Evolutionary conservation across 2,888 invertebrate genomes (phyloP), one percentile per base, ranked within the genome.

Genomic region (Brachypalpus laphriformis): DNA sequence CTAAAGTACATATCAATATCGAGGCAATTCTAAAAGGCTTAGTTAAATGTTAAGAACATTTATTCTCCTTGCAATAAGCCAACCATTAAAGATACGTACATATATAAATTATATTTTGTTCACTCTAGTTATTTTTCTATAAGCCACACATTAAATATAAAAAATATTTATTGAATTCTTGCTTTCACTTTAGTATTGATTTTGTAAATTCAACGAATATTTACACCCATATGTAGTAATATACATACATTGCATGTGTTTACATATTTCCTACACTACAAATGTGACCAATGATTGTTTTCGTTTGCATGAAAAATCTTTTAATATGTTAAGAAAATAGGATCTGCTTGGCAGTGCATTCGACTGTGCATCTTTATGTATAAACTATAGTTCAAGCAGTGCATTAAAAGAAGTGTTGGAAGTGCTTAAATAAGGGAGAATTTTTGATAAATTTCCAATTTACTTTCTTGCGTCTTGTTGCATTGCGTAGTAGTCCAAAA

Each of bases 351-450:
- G 16, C n/a, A 4, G 34, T 56, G 56, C 16, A 59, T 37, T 18
- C 11, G 31, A 9, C n/a, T 3, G 34, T 56, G 56, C 16, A 59
- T 37, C 9, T 59, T 18, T 47, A 11, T 1, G 22, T 34, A 37
- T 18, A 25, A 16, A 28, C 54, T 54, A 4, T 28, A 59, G 16
- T 22, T 54, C 42, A 77, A 61, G 71, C 63, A 63, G 63, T 71
- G 63, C 71, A 78, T 14, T 16, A 34, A 59, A 28, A 61, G 20
- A 37, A 57, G 45, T 63, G 47, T 42, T 22, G 42, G 1, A 51
- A 18, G 22, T 76, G 68, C 14, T 7, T 3, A 14, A 37, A 16
- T 49, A 18, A 49, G 11, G 37, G 37, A 25, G 20, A 18, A 37
- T 11, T 20, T 34, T 59, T 16, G n/a, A 5, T 49, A 16, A 14